Percentiles rank a stretch among this genome's conserved stretches.
These are phyloP conservation scores for Ormia ochracea DNA, from an alignment of 2,888 invertebrate species.

Conservation along the genomic window DNA sequence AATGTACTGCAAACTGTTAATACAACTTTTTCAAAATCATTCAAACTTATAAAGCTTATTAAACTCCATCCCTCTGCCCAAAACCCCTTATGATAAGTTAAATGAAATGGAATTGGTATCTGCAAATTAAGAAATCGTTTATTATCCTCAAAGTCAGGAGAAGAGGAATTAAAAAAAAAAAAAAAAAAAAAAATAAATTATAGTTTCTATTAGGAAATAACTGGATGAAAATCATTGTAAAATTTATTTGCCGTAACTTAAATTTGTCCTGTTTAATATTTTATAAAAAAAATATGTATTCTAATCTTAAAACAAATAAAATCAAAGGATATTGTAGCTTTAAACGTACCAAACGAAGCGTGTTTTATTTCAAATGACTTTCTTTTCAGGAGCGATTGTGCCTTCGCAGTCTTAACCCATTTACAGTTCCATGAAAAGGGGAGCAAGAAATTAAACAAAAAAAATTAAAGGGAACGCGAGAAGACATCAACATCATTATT, in stretches of 20 bases:
- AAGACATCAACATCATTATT: too few relatives aligned
- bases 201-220: conserved; percentile 37
- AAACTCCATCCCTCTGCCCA: neutral
- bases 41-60: neutral
- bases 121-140: too few relatives aligned
- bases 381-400: neutral
- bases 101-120: neutral
- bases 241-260: conserved; percentile 46
- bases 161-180: neutral
- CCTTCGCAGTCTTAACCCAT: too few relatives aligned
- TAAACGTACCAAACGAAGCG: conserved; percentile 49
- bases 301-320: conserved; percentile 35
- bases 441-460: neutral
- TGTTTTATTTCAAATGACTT: conserved; percentile 27
- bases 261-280: conserved; percentile 46
- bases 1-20: too few relatives aligned
- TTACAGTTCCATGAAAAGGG: too few relatives aligned
- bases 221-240: conserved; percentile 42
- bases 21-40: too few relatives aligned
- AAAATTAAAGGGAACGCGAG: too few relatives aligned
- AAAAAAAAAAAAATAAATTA: neutral
- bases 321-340: conserved; percentile 61
- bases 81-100: neutral
- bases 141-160: too few relatives aligned
- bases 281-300: conserved; percentile 19